phyloP scores from a whole-genome alignment of 2,797 vertebrate genomes.

The Octomys mimax region DNA sequence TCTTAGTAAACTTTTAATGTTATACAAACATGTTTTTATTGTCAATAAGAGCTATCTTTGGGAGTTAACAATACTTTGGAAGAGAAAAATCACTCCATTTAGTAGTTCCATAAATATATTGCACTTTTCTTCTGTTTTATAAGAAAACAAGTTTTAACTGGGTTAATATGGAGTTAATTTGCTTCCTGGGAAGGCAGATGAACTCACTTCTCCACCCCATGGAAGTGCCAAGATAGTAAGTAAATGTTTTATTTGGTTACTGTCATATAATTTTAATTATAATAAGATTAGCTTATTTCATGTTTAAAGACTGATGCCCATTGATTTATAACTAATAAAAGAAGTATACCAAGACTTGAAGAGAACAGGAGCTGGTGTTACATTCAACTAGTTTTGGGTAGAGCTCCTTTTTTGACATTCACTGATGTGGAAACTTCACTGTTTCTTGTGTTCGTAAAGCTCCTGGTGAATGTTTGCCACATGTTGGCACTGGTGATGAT shows the following conservation, averaged over 20 bases:
- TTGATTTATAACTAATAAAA: constrained; percentile 57
- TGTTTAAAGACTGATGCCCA: constrained; percentile 58
- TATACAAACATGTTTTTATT: constrained; percentile 60
- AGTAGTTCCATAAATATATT: constrained; percentile 49
- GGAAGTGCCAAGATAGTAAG: constrained; percentile 49
- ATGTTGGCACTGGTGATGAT: constrained; percentile 79
- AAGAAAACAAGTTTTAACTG: constrained; percentile 62
- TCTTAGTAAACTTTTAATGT: constrained; percentile 46
- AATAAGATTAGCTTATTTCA: constrained; percentile 47
- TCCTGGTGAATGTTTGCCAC: constrained; percentile 76
- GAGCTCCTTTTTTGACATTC: constrained; percentile 49
- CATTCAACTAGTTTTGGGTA: constrained; percentile 30
- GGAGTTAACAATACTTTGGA: constrained; percentile 54
- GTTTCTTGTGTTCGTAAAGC: constrained; percentile 61
- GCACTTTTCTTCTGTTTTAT: constrained; percentile 45
- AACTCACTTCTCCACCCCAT: background rate
- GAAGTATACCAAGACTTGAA: constrained; percentile 1
- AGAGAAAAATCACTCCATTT: constrained; percentile 66
- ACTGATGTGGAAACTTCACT: constrained; percentile 30
- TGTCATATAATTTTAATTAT: constrained; percentile 63
- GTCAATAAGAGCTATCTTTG: constrained; percentile 48
- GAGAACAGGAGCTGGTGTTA: constrained; percentile 24
- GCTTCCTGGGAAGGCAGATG: constrained; percentile 58
- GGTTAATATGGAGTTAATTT: constrained; percentile 57
- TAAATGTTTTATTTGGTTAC: constrained; percentile 66